Percentiles rank a stretch among this genome's conserved stretches.
Conservation (phyloP, 2,113 vertebrate genomes). For the Xenus cinereus region DNA sequence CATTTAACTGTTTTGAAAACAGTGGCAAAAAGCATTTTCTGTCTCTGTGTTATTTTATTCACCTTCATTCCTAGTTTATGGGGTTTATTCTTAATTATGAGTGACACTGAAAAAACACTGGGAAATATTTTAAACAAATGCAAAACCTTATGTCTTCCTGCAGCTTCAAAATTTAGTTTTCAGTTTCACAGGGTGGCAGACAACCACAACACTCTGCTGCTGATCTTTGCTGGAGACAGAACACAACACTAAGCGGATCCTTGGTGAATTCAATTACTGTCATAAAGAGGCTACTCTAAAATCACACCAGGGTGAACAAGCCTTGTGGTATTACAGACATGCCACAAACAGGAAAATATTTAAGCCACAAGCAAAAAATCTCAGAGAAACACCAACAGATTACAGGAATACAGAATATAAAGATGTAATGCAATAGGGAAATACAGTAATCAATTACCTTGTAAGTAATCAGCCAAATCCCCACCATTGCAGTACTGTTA, state of each 20-base stretch:
- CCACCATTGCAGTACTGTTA: constrained; percentile 96
- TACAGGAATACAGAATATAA: background rate
- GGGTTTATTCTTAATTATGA: background rate
- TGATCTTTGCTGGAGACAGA: background rate
- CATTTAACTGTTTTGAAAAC: background rate
- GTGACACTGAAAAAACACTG: background rate
- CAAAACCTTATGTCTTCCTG: background rate
- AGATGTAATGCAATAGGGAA: background rate
- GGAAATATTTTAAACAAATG: background rate
- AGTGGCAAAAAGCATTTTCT: background rate
- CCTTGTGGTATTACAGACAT: background rate
- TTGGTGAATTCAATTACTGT: background rate
- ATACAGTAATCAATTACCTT: constrained; percentile 81
- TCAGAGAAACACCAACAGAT: background rate
- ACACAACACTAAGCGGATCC: background rate
- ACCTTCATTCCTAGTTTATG: background rate
- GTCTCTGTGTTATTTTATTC: background rate
- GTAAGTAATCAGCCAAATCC: constrained; percentile 97
- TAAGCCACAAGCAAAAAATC: background rate
- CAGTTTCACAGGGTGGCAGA: background rate
- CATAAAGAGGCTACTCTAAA: background rate
- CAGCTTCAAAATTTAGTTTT: background rate
- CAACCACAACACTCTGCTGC: background rate
- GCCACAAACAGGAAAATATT: background rate
- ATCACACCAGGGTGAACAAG: background rate